Conservation (phyloP, 2,888 invertebrate species). For the Mythimna loreyi region DNA sequence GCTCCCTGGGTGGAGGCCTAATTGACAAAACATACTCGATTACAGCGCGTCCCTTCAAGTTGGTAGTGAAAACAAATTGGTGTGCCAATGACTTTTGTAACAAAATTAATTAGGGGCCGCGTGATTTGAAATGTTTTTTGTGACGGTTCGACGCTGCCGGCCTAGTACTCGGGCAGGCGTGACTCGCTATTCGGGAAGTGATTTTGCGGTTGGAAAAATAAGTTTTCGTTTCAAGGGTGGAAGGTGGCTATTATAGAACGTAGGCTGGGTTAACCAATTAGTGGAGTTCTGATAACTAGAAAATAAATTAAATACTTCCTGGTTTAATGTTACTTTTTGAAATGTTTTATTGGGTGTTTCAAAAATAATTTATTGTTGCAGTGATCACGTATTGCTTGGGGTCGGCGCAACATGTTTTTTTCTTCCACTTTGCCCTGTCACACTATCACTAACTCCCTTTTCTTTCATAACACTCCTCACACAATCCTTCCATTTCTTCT, state of each 20-base stretch:
- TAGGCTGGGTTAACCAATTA: background rate
- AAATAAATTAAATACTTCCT: background rate
- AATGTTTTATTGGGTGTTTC: background rate
- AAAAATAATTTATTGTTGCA: too few relatives aligned
- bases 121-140: conserved; percentile 60
- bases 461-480: too few relatives aligned
- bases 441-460: too few relatives aligned
- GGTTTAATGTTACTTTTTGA: too few relatives aligned
- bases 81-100: conserved; percentile 69
- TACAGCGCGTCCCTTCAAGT: conserved; percentile 68
- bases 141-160: conserved; percentile 4
- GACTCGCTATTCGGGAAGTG: conserved; percentile 19
- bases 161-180: conserved; percentile 18
- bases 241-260: background rate
- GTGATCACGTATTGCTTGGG: too few relatives aligned
- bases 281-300: too few relatives aligned
- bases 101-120: conserved; percentile 67
- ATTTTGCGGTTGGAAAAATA: conserved; percentile 37
- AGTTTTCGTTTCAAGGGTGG: conserved; percentile 26
- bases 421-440: too few relatives aligned
- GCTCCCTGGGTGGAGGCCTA: conserved; percentile 79
- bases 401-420: too few relatives aligned
- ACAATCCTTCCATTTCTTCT: too few relatives aligned
- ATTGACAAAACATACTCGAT: conserved; percentile 86
- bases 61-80: conserved; percentile 71